phyloP scores from a whole-genome alignment of 2,113 vertebrate species.

The Rhinopithecus roxellana region DNA sequence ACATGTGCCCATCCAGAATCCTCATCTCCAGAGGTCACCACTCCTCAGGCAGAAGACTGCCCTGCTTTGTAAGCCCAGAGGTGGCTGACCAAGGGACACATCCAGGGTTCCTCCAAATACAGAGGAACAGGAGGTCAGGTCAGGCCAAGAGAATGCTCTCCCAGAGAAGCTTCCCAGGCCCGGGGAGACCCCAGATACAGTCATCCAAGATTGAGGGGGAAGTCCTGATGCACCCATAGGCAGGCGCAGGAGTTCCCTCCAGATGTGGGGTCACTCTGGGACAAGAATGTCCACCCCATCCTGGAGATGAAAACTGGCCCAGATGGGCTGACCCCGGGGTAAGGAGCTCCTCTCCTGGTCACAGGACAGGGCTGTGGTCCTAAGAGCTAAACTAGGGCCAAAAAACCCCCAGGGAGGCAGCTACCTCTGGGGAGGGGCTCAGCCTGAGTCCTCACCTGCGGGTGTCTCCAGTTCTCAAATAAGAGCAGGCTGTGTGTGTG shows the following conservation, averaged over 20 bases:
- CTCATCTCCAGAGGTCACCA: constrained; percentile 29
- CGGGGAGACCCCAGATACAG: constrained; percentile 44
- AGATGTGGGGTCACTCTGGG: constrained; percentile 76
- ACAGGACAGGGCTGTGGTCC: neutral
- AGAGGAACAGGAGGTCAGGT: neutral
- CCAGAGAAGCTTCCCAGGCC: neutral
- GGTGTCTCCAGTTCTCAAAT: constrained; percentile 12
- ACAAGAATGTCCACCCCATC: constrained; percentile 62
- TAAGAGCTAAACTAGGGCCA: constrained; percentile 11
- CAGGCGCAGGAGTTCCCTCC: constrained; percentile 72
- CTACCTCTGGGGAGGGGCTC: constrained; percentile 34
- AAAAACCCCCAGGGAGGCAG: neutral
- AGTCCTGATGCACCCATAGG: constrained; percentile 45
- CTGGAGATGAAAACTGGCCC: constrained; percentile 47
- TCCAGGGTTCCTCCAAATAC: neutral
- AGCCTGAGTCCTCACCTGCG: constrained; percentile 63
- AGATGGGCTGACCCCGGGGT: neutral
- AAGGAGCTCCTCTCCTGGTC: constrained; percentile 40
- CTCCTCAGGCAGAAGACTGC: neutral
- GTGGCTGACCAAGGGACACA: neutral
- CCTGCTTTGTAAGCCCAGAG: neutral
- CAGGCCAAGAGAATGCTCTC: constrained; percentile 8
- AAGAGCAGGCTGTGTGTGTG: constrained; percentile 25
- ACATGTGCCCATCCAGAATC: neutral
- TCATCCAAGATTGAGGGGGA: constrained; percentile 9